Base-by-base conservation (phyloP, 2,888 invertebrate species). In the Pachydiplax longipennis region DNA sequence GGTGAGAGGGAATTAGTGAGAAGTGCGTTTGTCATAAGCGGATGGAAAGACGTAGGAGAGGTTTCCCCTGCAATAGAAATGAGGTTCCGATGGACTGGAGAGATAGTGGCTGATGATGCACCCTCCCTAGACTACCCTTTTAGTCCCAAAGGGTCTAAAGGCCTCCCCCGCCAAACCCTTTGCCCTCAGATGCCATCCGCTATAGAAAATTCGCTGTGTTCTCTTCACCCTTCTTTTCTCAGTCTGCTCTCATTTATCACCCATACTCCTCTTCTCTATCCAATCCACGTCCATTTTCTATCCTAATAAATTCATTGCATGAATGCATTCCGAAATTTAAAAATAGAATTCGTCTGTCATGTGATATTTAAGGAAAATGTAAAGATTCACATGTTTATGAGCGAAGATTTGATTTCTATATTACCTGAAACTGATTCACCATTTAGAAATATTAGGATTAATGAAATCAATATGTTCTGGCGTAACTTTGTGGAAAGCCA, bases 51-150 rank as follows among this genome's bases (percentile, higher is more conserved):
- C 73, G 73, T 73, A 31, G 73, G 73, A 73, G 83, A 83, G 61
- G 87, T 61, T 61, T 83, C 61, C 61, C 37, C 87, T 61, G 65
- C 87, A 87, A 87, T 87, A 87, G 87, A 87, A 87, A 87, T 87
- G 87, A 61, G 87, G 61, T 37, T 87, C 22, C 61, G 87, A 87
- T 87, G 87, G 87, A 87, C 87, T 25, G 61, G 37, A 22, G 61
- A 58, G 87, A 87, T 87, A 87, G 65, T 40, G n/a, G 87, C 61
- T 87, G 87, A 87, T 87, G 87, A 87, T 58, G 61, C 87, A 35
- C 87, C 58, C 25, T 35, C 22, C 35, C 22, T 15, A n/a, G 22
- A 8, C 61, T 35, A 13, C n/a, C 61, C 31, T 48, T 82, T 25
- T 83, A 10, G 15, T 15, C 58, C 58, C 58, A 48, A 37, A 61